Evolutionary conservation across 2,888 invertebrate genomes (phyloP).

Genomic region (Nycteola revayana): DNA sequence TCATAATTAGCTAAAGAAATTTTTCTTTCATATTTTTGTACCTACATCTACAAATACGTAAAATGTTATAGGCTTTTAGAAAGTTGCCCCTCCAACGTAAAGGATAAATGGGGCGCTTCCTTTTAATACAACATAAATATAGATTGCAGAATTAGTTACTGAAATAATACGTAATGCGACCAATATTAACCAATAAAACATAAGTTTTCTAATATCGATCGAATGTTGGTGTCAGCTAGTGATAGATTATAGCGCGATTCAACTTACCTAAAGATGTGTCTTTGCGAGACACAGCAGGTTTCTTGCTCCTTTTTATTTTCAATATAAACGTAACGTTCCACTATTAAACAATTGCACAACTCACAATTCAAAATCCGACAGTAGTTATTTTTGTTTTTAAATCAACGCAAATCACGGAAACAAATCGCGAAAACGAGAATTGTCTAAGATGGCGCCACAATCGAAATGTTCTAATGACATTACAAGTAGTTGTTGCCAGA

Average conservation of each 20-base stretch:
- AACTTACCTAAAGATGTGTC: conserved; percentile 33
- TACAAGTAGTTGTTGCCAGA: conserved; percentile 17
- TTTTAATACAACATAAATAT: conserved; percentile 7
- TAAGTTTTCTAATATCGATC: conserved; percentile 70
- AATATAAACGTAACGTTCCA: conserved; percentile 20
- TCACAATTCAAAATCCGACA: conserved; percentile 27
- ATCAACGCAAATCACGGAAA: conserved; percentile 40
- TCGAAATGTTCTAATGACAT: conserved; percentile 28
- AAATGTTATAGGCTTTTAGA: conserved; percentile 27
- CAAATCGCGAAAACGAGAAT: conserved; percentile 38
- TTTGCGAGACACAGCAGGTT: conserved; percentile 18
- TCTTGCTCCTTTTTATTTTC: conserved; percentile 7
- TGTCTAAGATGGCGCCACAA: conserved; percentile 43
- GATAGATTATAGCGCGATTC: conserved; percentile 24
- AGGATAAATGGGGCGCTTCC: conserved; percentile 37
- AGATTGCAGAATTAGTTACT: conserved; percentile 11
- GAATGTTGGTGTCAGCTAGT: conserved; percentile 47
- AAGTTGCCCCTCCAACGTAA: conserved; percentile 31
- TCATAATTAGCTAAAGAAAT: not conserved
- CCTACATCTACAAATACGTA: conserved; percentile 3
- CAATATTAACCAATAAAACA: conserved; percentile 40
- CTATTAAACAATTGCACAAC: conserved; percentile 29
- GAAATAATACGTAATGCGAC: conserved; percentile 25
- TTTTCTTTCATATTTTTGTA: not conserved
- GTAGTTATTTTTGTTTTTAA: conserved; percentile 40